phyloP scores from a whole-genome alignment of 1,140 invertebrate species.

The Drosophila insularis region DNA sequence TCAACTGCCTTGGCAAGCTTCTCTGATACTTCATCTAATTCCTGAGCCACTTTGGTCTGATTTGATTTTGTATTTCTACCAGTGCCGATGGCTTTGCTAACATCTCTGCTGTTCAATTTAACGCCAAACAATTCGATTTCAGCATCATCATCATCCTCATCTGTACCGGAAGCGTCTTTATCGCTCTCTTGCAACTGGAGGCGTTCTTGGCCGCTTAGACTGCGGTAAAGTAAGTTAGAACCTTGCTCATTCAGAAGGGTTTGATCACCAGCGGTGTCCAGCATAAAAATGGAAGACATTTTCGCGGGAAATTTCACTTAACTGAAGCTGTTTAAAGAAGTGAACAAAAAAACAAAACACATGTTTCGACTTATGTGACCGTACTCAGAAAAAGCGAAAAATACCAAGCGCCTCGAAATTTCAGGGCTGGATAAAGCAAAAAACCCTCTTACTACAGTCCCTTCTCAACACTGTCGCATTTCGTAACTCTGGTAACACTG shows the following conservation, averaged over 20 bases:
- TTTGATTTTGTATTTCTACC: not conserved
- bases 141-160: constrained; percentile 19
- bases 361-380: not conserved
- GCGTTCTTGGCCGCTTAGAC: not conserved
- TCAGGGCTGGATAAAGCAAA: too few relatives aligned
- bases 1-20: constrained; percentile 37
- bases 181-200: not conserved
- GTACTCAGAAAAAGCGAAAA: not conserved
- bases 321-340: not conserved
- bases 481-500: not conserved
- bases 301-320: not conserved
- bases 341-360: not conserved
- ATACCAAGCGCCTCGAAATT: not conserved
- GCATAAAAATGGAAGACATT: constrained; percentile 71
- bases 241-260: constrained; percentile 45
- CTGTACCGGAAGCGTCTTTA: not conserved
- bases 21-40: constrained; percentile 38
- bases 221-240: constrained; percentile 19
- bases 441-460: too few relatives aligned
- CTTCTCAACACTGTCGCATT: not conserved
- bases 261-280: constrained; percentile 73
- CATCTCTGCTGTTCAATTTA: constrained; percentile 44
- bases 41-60: constrained; percentile 29
- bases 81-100: constrained; percentile 21
- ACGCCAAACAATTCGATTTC: constrained; percentile 65